Conservation (phyloP, 2,797 vertebrate species). For the Silurus lanzhouensis region DNA sequence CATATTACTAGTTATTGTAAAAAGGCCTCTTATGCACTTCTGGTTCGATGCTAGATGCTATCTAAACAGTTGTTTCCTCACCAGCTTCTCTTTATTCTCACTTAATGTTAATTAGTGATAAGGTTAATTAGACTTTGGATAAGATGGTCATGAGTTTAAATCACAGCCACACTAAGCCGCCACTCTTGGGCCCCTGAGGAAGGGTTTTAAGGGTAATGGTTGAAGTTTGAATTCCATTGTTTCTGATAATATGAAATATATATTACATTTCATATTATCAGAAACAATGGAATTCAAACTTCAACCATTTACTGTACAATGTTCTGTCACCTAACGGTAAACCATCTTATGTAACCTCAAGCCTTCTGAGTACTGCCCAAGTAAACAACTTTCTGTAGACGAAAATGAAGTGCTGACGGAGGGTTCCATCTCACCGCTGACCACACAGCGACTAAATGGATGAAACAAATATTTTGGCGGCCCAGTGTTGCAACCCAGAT, state of each 20-base stretch:
- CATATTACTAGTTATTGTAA: no score
- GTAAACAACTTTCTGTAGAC: background rate
- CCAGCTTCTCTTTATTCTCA: background rate
- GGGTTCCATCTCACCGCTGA: background rate
- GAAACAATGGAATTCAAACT: background rate
- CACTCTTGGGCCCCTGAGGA: no score
- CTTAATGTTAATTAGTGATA: background rate
- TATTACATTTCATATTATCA: background rate
- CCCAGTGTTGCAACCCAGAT: conserved; percentile 10
- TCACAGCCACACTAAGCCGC: no score
- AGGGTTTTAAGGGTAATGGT: no score
- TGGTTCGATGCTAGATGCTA: no score
- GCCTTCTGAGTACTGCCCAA: background rate
- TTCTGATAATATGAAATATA: no score
- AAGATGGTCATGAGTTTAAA: no score
- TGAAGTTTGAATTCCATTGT: no score
- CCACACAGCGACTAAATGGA: conserved; percentile 1
- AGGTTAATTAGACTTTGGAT: no score
- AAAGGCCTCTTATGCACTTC: no score
- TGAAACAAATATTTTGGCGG: background rate
- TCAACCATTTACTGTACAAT: background rate
- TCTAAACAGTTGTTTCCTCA: no score
- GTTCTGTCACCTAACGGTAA: background rate
- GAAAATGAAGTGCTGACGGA: conserved; percentile 14
- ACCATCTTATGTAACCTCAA: background rate